Conservation (phyloP, 1,140 invertebrate genomes). For the Zeugodacus cucurbitae region DNA sequence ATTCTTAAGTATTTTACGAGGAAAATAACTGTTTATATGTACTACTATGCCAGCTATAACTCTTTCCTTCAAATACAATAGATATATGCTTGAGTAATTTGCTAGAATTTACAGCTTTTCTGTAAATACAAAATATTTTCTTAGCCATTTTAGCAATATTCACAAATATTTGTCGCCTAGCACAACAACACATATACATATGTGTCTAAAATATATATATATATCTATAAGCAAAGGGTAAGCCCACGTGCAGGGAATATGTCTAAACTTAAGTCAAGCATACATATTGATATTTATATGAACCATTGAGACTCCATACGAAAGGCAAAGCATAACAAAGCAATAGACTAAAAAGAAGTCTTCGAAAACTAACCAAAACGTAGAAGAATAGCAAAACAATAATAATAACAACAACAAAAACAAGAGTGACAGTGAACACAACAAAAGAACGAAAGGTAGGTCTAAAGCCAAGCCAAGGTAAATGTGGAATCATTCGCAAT, state of each 20-base stretch:
- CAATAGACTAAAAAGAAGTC: not conserved
- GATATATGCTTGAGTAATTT: not conserved
- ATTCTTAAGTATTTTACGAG: too few species aligned
- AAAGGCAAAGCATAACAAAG: slow-evolving; percentile 33
- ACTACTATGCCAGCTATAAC: not conserved
- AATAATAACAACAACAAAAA: slow-evolving; percentile 1
- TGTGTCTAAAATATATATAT: not conserved
- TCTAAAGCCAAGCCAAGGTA: slow-evolving; percentile 7
- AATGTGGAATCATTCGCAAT: not conserved
- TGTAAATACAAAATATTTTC: not conserved
- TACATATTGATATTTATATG: not conserved
- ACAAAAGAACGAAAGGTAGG: slow-evolving; percentile 17
- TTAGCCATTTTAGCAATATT: not conserved
- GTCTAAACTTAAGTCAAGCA: not conserved
- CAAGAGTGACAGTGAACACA: not conserved
- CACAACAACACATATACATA: too few species aligned
- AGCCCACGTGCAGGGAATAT: slow-evolving; percentile 16
- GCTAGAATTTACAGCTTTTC: not conserved
- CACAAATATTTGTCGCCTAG: not conserved
- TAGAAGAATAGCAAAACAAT: slow-evolving; percentile 22
- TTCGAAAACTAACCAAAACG: not conserved
- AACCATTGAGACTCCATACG: not conserved
- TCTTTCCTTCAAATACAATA: not conserved
- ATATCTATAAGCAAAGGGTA: not conserved
- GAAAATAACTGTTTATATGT: not conserved